These are phyloP conservation scores for Discoglossus pictus DNA, from an alignment of 2,797 vertebrate genomes.

Conservation along the genomic window DNA sequence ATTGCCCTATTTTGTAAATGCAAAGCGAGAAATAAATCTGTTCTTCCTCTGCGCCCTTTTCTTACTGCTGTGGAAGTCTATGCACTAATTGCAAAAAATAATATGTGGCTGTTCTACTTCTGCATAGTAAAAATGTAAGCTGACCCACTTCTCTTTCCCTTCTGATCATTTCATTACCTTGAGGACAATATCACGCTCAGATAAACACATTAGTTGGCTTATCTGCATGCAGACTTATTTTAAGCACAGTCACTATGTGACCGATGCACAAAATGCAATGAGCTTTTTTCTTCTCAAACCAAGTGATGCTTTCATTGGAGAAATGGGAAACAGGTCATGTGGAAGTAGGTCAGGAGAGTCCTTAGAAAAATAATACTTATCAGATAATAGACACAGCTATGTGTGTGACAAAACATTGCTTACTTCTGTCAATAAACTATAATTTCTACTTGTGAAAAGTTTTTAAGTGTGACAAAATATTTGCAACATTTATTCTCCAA, in stretches of 20 bases:
- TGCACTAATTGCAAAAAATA: conserved; percentile 32
- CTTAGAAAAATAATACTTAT: conserved; percentile 44
- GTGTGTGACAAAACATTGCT: conserved; percentile 11
- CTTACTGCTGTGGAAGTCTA: background rate
- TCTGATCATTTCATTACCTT: conserved; percentile 42
- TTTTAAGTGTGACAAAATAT: background rate
- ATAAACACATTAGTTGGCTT: conserved; percentile 42
- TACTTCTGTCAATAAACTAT: conserved; percentile 7
- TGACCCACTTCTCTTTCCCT: conserved; percentile 44
- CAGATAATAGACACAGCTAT: conserved; percentile 33
- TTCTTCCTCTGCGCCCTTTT: background rate
- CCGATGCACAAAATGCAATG: conserved; percentile 37
- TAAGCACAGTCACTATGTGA: conserved; percentile 24
- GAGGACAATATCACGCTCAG: conserved; percentile 43
- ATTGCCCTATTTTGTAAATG: too few species aligned
- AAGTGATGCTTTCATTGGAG: conserved; percentile 39
- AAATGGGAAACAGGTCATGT: conserved; percentile 72
- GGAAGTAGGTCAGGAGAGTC: conserved; percentile 74
- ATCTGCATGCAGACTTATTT: conserved; percentile 40
- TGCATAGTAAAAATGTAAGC: conserved; percentile 15
- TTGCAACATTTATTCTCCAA: background rate
- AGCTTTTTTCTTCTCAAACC: conserved; percentile 17
- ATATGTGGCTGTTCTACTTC: conserved; percentile 3
- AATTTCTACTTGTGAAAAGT: background rate
- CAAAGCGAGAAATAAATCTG: too few species aligned